These are phyloP conservation scores for Myopa testacea DNA, from an alignment of 2,888 invertebrate genomes.

Conservation along the genomic window DNA sequence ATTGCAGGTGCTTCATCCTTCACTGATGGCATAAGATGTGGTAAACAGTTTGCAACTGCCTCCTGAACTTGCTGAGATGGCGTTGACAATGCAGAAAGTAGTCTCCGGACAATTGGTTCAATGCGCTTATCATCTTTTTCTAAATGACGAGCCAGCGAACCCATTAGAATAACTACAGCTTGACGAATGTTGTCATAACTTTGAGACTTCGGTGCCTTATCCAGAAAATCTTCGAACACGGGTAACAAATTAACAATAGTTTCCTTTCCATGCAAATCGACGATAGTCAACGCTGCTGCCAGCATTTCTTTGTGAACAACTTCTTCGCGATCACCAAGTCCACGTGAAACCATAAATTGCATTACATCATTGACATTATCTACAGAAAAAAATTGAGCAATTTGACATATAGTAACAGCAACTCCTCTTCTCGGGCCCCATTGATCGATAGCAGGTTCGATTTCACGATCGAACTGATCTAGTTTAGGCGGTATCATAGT, in stretches of 20 bases:
- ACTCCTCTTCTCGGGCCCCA: conserved; percentile 93
- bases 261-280: conserved; percentile 92
- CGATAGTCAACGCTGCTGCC: conserved; percentile 90
- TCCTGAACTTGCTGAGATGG: conserved; percentile 99
- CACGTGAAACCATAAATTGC: conserved; percentile 86
- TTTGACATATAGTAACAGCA: conserved; percentile 82
- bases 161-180: conserved; percentile 96
- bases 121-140: conserved; percentile 90
- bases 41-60: conserved; percentile 95
- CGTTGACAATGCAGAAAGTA: conserved; percentile 92
- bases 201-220: conserved; percentile 91
- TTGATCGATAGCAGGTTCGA: conserved; percentile 86
- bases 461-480: conserved; percentile 92
- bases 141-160: conserved; percentile 95
- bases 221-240: conserved; percentile 93
- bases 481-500: conserved; percentile 85
- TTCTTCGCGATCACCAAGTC: conserved; percentile 86
- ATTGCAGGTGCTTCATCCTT: conserved; percentile 90
- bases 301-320: conserved; percentile 91
- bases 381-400: conserved; percentile 76
- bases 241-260: conserved; percentile 83
- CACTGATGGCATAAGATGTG: conserved; percentile 91
- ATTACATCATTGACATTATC: conserved; percentile 79
- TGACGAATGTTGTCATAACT: conserved; percentile 93
- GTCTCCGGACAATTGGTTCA: conserved; percentile 91